These are phyloP conservation scores for Lumbricus terrestris DNA, from an alignment of 2,888 invertebrate species.

Conservation along the genomic window DNA sequence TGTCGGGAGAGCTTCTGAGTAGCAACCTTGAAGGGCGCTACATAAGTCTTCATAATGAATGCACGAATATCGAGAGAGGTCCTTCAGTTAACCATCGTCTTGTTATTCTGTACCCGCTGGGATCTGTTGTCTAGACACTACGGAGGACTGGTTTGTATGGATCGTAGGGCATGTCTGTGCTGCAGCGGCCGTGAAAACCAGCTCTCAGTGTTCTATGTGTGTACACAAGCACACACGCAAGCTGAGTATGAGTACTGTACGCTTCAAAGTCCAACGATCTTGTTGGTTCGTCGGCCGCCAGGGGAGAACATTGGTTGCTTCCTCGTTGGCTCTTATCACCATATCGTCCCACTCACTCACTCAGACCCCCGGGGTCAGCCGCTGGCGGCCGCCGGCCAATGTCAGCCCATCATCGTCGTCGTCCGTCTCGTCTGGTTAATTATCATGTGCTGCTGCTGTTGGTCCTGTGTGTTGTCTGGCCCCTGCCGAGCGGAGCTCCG, in stretches of 20 bases:
- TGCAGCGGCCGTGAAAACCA: background rate
- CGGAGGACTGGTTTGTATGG: background rate
- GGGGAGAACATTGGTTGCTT: background rate
- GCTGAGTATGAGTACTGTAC: background rate
- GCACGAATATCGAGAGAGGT: background rate
- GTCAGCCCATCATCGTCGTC: background rate
- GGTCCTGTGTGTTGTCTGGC: too few species aligned
- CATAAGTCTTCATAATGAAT: too few species aligned
- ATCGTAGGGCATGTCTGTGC: background rate
- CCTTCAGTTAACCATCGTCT: background rate
- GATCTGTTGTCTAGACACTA: background rate
- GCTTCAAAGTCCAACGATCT: background rate
- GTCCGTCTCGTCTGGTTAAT: background rate
- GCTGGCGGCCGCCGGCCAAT: background rate
- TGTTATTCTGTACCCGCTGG: background rate
- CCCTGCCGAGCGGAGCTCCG: background rate
- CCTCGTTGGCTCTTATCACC: background rate
- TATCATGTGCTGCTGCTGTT: constrained; percentile 3
- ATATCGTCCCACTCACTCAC: background rate
- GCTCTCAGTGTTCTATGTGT: background rate
- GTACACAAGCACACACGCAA: too few species aligned
- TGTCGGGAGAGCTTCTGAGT: too few species aligned
- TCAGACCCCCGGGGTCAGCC: background rate
- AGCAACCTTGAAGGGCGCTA: too few species aligned
- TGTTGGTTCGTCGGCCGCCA: background rate